These are phyloP conservation scores for Acleris sparsana DNA, from an alignment of 2,888 invertebrate genomes.

Conservation along the genomic window DNA sequence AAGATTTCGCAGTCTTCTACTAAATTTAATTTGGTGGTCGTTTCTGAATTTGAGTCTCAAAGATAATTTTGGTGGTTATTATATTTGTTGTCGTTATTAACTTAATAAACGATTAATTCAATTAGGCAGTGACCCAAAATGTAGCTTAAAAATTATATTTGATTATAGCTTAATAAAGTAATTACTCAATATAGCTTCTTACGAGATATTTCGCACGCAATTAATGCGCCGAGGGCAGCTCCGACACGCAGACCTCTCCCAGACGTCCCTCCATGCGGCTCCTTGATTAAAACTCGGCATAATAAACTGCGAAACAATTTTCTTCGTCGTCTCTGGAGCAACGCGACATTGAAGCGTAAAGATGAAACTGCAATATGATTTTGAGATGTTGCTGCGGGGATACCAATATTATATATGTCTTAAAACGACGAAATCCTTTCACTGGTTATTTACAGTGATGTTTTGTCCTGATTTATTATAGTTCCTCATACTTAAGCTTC, in stretches of 20 bases:
- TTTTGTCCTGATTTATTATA: too few relatives aligned
- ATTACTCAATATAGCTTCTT: conserved; percentile 48
- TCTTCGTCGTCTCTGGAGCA: conserved; percentile 54
- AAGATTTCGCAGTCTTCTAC: too few relatives aligned
- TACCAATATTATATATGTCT: not conserved
- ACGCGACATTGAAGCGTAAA: conserved; percentile 69
- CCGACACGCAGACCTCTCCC: conserved; percentile 58
- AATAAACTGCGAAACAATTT: conserved; percentile 74
- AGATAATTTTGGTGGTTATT: too few relatives aligned
- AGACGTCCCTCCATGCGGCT: conserved; percentile 62
- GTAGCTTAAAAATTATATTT: not conserved
- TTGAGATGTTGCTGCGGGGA: not conserved
- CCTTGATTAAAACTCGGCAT: conserved; percentile 80
- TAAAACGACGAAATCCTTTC: too few relatives aligned
- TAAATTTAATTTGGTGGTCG: too few relatives aligned
- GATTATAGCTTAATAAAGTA: conserved; percentile 12
- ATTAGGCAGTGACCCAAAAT: not conserved
- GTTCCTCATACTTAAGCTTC: too few relatives aligned
- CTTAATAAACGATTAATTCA: too few relatives aligned
- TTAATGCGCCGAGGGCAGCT: conserved; percentile 59
- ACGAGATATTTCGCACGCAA: conserved; percentile 63
- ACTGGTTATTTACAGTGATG: too few relatives aligned
- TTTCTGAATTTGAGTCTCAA: too few relatives aligned
- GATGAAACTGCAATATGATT: conserved; percentile 39
- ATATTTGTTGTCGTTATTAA: too few relatives aligned